Conservation (phyloP, 2,113 vertebrate species). For the Podiceps cristatus region DNA sequence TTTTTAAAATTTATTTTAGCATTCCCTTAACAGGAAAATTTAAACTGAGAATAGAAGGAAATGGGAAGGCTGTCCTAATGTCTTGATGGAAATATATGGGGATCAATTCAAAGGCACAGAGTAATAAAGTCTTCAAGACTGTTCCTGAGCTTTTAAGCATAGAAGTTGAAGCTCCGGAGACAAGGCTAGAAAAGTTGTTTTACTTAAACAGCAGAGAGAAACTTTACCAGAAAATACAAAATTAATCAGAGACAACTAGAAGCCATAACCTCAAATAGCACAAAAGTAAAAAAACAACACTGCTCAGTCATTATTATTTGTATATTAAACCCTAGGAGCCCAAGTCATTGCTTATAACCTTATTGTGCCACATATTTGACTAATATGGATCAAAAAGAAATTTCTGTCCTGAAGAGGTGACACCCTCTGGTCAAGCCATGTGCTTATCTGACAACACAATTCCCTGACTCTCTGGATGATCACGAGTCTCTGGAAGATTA, state of each 20-base stretch:
- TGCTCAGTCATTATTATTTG: background rate
- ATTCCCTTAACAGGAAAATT: conserved; percentile 33
- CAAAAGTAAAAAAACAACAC: background rate
- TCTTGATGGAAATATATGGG: background rate
- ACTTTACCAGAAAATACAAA: background rate
- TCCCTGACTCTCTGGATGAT: background rate
- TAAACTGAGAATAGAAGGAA: conserved; percentile 56
- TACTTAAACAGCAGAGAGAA: background rate
- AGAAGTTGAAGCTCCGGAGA: background rate
- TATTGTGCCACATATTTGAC: background rate
- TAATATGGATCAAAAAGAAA: background rate
- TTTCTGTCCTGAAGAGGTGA: background rate
- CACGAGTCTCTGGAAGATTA: background rate
- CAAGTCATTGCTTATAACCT: background rate
- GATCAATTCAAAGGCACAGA: background rate
- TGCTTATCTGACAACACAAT: background rate
- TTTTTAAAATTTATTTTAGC: background rate
- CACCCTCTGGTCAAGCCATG: background rate
- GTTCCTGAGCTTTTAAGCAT: background rate
- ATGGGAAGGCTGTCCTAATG: conserved; percentile 23
- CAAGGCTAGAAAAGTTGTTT: background rate
- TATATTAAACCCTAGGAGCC: background rate
- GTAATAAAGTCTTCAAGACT: background rate
- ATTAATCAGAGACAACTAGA: background rate
- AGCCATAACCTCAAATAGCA: background rate